Evolutionary conservation across 2,797 vertebrate genomes (phyloP).

Genomic region (Intellagama lesueurii): DNA sequence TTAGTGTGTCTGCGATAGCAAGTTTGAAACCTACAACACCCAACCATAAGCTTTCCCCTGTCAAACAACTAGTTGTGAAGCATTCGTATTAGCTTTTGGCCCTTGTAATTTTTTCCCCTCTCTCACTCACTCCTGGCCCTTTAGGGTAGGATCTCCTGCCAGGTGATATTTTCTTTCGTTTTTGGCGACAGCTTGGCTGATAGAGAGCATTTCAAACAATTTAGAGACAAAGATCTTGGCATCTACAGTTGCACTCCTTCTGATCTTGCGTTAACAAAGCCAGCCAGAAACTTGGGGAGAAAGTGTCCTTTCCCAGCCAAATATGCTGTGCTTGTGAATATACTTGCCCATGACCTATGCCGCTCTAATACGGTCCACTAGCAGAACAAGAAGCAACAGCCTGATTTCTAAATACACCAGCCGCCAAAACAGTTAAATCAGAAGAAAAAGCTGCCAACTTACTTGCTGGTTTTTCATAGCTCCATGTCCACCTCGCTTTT

Average conservation of each 20-base stretch:
- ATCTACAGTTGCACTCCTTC: background rate
- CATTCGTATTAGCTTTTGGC: background rate
- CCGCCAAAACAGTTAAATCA: background rate
- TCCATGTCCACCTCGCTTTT: background rate
- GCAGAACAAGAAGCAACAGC: background rate
- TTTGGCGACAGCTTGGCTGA: background rate
- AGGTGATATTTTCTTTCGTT: background rate
- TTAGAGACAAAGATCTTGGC: slow-evolving; percentile 24
- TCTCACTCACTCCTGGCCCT: background rate
- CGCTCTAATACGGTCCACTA: background rate
- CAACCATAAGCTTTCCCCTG: background rate
- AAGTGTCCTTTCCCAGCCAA: slow-evolving; percentile 1
- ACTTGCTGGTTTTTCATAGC: background rate
- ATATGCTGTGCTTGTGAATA: background rate
- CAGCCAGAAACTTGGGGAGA: background rate
- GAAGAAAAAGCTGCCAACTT: background rate
- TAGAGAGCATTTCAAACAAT: background rate
- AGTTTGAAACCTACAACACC: background rate
- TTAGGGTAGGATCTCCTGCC: background rate
- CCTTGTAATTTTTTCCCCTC: no score
- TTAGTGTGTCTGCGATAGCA: background rate
- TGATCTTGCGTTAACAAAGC: background rate
- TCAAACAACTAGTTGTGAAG: background rate
- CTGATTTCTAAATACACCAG: background rate
- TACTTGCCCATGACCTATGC: background rate